phyloP scores from a whole-genome alignment of 2,888 invertebrate genomes.

The Hecatera dysodea region DNA sequence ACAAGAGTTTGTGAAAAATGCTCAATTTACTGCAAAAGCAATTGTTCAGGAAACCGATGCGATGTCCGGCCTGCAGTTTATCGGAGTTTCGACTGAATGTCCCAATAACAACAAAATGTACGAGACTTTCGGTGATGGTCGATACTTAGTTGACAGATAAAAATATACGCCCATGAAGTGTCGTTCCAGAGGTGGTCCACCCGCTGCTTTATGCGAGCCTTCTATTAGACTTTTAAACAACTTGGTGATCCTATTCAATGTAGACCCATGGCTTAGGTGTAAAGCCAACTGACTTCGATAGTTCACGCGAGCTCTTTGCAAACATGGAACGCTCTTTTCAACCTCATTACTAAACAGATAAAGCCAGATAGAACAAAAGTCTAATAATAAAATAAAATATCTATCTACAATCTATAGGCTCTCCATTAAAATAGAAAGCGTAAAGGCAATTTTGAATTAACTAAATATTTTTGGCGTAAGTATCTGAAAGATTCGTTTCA shows the following conservation, averaged over 20 bases:
- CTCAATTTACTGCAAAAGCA: conserved; percentile 56
- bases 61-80: conserved; percentile 54
- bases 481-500: conserved; percentile 40
- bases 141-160: conserved; percentile 72
- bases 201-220: conserved; percentile 25
- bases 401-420: conserved; percentile 4
- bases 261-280: background rate
- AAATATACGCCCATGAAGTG: conserved; percentile 68
- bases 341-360: no score
- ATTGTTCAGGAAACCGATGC: conserved; percentile 44
- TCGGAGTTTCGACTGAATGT: conserved; percentile 67
- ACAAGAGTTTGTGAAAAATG: conserved; percentile 5
- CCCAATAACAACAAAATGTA: conserved; percentile 53
- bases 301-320: background rate
- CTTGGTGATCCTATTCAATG: background rate
- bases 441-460: conserved; percentile 35
- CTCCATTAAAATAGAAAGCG: conserved; percentile 46
- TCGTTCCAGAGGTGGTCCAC: conserved; percentile 54
- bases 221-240: conserved; percentile 22
- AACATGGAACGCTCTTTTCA: no score
- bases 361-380: no score
- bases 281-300: background rate
- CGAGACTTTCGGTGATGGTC: conserved; percentile 29
- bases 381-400: conserved; percentile 23
- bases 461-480: conserved; percentile 37